Evolutionary conservation across 2,113 vertebrate species (phyloP), one percentile per base, ranked within the genome.

Genomic region (Nerophis lumbriciformis): DNA sequence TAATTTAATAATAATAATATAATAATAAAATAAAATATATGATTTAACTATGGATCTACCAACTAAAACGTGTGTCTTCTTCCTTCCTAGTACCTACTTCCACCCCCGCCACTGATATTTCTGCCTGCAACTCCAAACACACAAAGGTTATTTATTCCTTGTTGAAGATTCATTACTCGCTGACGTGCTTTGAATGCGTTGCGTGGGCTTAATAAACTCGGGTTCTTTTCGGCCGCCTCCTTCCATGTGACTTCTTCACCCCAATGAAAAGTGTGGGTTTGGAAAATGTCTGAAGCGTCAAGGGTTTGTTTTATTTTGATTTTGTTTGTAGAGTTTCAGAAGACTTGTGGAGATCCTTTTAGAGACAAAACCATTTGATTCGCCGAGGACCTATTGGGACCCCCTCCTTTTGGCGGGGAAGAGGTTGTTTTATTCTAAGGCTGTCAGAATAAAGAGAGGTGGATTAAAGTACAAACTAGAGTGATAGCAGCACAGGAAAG

Each of bases 161-260:
- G 69, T 77, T 69, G 69, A 72, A 82, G 76, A 84, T 83, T 84
- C 78, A 83, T 78, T 79, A 77, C 75, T 70, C 64, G 68, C 76
- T 71, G 79, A 59, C 35, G 59, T 63, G 53, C 75, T 70, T 66
- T 78, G 66, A 73, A 79, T 71, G 77, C 69, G 55, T 58, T 65
- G 71, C 77, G 79, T 75, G 76, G 61, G 66, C 74, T 82, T 82
- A 82, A 85, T 81, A 82, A 85, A 87, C 85, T 83, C 73, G 75
- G 53, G 4, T 75, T 75, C 54, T 65, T 54, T 76, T 53, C 59
- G 71, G 53, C 56, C 62, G 51, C 78, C 74, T 64, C 75, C 74
- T 74, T 68, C 47, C 54, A 63, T 65, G 47, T 67, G 53, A 50
- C 66, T 68, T 47, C 58, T 28, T 65, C 51, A 61, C 39, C 73